Evolutionary conservation across 2,797 vertebrate species (phyloP).

Genomic region (Amblyopsis hoosieri): DNA sequence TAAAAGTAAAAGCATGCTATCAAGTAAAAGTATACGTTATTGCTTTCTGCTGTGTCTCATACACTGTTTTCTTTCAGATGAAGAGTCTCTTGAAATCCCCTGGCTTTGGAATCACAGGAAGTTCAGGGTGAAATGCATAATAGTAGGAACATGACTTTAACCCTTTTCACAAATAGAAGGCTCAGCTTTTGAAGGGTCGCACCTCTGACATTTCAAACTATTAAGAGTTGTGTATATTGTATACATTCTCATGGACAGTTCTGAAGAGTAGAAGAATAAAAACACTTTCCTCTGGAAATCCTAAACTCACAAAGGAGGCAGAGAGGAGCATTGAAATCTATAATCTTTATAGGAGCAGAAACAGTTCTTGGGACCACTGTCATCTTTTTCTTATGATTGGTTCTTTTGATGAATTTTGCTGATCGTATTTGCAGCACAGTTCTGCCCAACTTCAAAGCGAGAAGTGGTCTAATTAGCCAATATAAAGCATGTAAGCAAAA

Average conservation of each 20-base stretch:
- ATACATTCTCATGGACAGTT: slow-evolving; percentile 50
- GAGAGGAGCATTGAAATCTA: slow-evolving; percentile 59
- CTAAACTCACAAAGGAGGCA: slow-evolving; percentile 26
- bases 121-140: slow-evolving; percentile 87
- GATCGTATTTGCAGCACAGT: neutral
- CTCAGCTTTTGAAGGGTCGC: slow-evolving; percentile 50
- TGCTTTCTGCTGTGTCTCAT: slow-evolving; percentile 82
- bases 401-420: slow-evolving; percentile 15
- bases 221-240: slow-evolving; percentile 38
- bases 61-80: slow-evolving; percentile 91
- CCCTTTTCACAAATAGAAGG: slow-evolving; percentile 64
- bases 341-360: slow-evolving; percentile 46
- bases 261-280: slow-evolving; percentile 40
- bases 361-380: slow-evolving; percentile 38
- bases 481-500: slow-evolving; percentile 14
- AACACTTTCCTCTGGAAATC: slow-evolving; percentile 25
- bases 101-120: slow-evolving; percentile 87
- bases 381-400: slow-evolving; percentile 34
- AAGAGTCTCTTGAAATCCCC: slow-evolving; percentile 85
- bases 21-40: slow-evolving; percentile 57
- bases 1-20: slow-evolving; percentile 57
- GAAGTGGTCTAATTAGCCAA: too few relatives aligned
- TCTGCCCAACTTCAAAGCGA: too few relatives aligned
- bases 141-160: slow-evolving; percentile 81
- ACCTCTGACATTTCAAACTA: slow-evolving; percentile 34